Evolutionary conservation across 2,113 vertebrate species (phyloP).

Genomic region (Anoura caudifer): DNA sequence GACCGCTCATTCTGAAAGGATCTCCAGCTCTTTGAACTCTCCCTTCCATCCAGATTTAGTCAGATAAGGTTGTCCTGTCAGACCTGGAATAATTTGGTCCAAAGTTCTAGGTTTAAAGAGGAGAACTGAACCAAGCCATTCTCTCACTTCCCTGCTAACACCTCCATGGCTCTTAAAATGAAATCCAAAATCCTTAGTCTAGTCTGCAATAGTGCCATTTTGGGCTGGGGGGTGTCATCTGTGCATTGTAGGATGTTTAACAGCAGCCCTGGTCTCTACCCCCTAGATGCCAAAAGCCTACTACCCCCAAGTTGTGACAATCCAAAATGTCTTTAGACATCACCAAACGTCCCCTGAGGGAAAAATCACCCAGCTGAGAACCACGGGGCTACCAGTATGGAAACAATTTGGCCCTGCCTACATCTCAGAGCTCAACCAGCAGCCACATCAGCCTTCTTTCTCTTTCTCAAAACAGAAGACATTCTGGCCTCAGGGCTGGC

Average conservation of each 20-base stretch:
- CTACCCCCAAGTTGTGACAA: neutral
- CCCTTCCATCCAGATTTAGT: neutral
- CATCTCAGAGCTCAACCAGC: neutral
- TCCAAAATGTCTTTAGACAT: neutral
- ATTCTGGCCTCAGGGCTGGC: too few species aligned
- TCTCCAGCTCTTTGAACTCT: neutral
- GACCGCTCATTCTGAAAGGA: neutral
- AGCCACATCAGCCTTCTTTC: neutral
- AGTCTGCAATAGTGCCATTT: neutral
- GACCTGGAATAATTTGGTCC: neutral
- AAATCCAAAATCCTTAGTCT: neutral
- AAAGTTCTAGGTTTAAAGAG: neutral
- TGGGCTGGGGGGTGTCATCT: neutral
- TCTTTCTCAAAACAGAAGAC: neutral
- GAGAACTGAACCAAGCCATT: neutral
- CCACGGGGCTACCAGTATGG: neutral
- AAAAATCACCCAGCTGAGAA: neutral
- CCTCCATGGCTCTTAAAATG: neutral
- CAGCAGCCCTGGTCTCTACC: neutral
- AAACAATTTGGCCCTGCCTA: neutral
- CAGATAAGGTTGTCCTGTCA: neutral
- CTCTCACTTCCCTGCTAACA: neutral
- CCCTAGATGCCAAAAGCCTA: too few species aligned
- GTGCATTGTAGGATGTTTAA: neutral
- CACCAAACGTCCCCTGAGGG: neutral